Percentiles rank a stretch among this genome's conserved stretches.
Conservation (phyloP, 1,140 invertebrate species). For the Arion vulgaris region DNA sequence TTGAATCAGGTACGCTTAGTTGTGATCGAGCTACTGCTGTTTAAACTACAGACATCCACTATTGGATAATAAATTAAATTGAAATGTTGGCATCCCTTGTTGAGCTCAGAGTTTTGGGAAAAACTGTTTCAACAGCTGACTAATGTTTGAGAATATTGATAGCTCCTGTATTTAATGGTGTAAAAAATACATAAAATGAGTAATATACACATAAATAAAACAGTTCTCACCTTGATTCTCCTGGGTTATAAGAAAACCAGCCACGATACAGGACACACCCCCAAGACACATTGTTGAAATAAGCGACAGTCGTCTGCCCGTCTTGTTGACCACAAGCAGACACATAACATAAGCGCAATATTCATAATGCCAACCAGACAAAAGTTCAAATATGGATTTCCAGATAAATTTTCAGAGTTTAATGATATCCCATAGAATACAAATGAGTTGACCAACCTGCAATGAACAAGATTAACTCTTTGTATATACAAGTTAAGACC, state of each 20-base stretch:
- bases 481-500: background rate
- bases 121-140: too few relatives aligned
- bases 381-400: slow-evolving; percentile 82
- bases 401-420: slow-evolving; percentile 83
- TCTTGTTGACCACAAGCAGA: slow-evolving; percentile 56
- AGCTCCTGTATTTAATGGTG: too few relatives aligned
- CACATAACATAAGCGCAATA: slow-evolving; percentile 82
- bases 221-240: slow-evolving; percentile 16
- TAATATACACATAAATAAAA: too few relatives aligned
- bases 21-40: too few relatives aligned
- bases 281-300: slow-evolving; percentile 82
- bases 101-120: too few relatives aligned
- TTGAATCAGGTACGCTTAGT: too few relatives aligned
- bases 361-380: slow-evolving; percentile 83
- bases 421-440: slow-evolving; percentile 88
- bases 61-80: too few relatives aligned
- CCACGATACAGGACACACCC: slow-evolving; percentile 74
- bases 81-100: too few relatives aligned
- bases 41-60: too few relatives aligned
- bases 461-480: too few relatives aligned
- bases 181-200: too few relatives aligned
- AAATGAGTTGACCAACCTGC: slow-evolving; percentile 84
- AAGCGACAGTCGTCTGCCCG: slow-evolving; percentile 76
- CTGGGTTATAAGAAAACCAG: slow-evolving; percentile 40
- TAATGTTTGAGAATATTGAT: too few relatives aligned